Evolutionary conservation across 1,140 invertebrate genomes (phyloP).

Genomic region (Asbolus verrucosus): DNA sequence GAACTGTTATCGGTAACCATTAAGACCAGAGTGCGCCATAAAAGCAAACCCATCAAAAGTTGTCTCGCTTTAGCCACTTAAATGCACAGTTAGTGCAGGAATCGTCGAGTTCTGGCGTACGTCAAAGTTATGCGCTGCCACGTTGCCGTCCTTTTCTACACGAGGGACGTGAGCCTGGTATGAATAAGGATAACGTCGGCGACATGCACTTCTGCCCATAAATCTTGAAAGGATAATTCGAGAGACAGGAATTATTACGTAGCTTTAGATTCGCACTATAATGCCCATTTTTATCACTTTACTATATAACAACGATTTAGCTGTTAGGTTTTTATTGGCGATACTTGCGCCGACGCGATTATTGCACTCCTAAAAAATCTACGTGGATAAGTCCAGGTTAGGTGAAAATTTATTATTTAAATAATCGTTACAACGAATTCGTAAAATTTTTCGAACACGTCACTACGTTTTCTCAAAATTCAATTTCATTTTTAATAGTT

Average conservation of each 20-base stretch:
- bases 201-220: slow-evolving; percentile 44
- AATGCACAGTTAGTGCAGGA: slow-evolving; percentile 50
- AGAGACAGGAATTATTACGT: slow-evolving; percentile 49
- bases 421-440: too few relatives aligned
- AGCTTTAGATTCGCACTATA: slow-evolving; percentile 47
- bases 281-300: slow-evolving; percentile 48
- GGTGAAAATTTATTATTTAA: too few relatives aligned
- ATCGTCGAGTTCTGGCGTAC: slow-evolving; percentile 33
- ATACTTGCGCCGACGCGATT: too few relatives aligned
- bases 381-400: too few relatives aligned
- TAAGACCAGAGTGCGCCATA: slow-evolving; percentile 57
- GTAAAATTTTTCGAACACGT: too few relatives aligned
- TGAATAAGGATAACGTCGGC: slow-evolving; percentile 34
- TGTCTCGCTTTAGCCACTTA: slow-evolving; percentile 58
- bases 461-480: too few relatives aligned
- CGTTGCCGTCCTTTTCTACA: slow-evolving; percentile 30
- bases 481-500: too few relatives aligned
- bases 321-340: background rate
- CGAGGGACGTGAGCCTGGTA: background rate
- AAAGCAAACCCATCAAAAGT: slow-evolving; percentile 58
- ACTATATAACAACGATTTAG: slow-evolving; percentile 45
- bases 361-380: too few relatives aligned
- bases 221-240: slow-evolving; percentile 50
- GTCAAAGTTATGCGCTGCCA: slow-evolving; percentile 26
- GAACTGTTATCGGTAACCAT: slow-evolving; percentile 55